Evolutionary conservation across 2,888 invertebrate genomes (phyloP), one percentile per base, ranked within the genome.

Genomic region (Rotaria magnacalcarata): DNA sequence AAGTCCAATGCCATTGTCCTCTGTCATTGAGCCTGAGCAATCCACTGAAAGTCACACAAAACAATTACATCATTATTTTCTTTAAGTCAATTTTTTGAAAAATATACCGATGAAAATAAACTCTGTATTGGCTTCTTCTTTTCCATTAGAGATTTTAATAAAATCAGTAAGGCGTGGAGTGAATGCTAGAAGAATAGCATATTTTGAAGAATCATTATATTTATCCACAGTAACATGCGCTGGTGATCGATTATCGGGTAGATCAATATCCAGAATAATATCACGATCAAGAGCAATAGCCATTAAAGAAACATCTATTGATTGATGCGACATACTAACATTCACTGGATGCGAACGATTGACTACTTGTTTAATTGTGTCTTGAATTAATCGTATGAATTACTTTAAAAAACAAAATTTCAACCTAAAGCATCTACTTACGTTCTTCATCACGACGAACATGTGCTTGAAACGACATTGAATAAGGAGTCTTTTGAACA

Each of bases 401-500:
- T 34, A 14, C 14, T 34, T 1, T 2, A 14, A 67, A 67, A 60
- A 11, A 60, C 8, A 1, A 67, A 3, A 3, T n/a, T 34, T 16
- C 16, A 67, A 52, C 10, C 10, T 52, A 10, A 52, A 52, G 14
- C 14, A 52, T 52, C 52, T 52, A 34, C 67, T 67, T 34, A 67
- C 67, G 34, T 67, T 67, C 14, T 67, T 67, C 67, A 67, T 2
- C 27, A 10, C 67, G 67, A 67, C 27, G 67, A n/a, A 67, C 34
- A 67, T 34, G 67, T 11, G 67, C 67, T 67, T 34, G 34, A 67
- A 67, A 67, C 5, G 3, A 27, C 34, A 67, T 67, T 34, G 67
- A 67, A 67, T 67, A 67, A 34, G 67, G 34, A 34, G 67, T 67
- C 1, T 67, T 67, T 34, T 67, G 67, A 67, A 67, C 67, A 67